A percentile compares a stretch with the other conserved stretches of the same genome.
phyloP scores from a whole-genome alignment of 2,888 invertebrate species.

The Lapara coniferarum region DNA sequence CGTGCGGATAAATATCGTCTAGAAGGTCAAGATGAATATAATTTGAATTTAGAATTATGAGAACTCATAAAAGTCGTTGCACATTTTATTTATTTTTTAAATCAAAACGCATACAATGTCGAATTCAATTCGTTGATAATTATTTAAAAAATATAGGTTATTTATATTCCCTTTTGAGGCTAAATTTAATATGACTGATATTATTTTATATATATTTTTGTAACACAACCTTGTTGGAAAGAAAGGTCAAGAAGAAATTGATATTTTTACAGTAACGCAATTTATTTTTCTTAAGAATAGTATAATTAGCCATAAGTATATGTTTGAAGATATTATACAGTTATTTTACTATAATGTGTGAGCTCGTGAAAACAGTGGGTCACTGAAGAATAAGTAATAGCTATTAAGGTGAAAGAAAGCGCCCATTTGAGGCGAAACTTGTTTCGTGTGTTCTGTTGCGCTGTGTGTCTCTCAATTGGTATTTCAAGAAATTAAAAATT shows the following conservation, averaged over 20 bases:
- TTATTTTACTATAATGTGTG: constrained; percentile 7
- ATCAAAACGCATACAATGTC: too few relatives aligned
- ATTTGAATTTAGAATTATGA: background rate
- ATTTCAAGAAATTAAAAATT: too few relatives aligned
- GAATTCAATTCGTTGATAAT: too few relatives aligned
- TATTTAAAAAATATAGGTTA: too few relatives aligned
- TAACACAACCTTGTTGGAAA: too few relatives aligned
- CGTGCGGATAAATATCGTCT: background rate
- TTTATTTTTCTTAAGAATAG: background rate
- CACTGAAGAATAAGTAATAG: constrained; percentile 33
- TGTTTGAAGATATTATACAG: background rate
- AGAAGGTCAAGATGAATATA: background rate
- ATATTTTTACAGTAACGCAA: background rate
- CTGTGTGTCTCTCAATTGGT: too few relatives aligned
- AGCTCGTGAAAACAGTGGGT: constrained; percentile 23
- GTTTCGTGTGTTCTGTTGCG: background rate
- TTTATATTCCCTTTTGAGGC: too few relatives aligned
- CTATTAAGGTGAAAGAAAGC: constrained; percentile 54
- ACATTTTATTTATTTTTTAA: background rate
- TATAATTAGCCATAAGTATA: constrained; percentile 2
- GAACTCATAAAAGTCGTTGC: background rate
- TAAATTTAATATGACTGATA: too few relatives aligned
- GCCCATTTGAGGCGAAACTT: constrained; percentile 15
- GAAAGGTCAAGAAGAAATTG: too few relatives aligned
- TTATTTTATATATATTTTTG: too few relatives aligned